A percentile compares a stretch with the other conserved stretches of the same genome.
These are phyloP conservation scores for Channallabes apus DNA, from an alignment of 2,797 vertebrate genomes.

Conservation along the genomic window DNA sequence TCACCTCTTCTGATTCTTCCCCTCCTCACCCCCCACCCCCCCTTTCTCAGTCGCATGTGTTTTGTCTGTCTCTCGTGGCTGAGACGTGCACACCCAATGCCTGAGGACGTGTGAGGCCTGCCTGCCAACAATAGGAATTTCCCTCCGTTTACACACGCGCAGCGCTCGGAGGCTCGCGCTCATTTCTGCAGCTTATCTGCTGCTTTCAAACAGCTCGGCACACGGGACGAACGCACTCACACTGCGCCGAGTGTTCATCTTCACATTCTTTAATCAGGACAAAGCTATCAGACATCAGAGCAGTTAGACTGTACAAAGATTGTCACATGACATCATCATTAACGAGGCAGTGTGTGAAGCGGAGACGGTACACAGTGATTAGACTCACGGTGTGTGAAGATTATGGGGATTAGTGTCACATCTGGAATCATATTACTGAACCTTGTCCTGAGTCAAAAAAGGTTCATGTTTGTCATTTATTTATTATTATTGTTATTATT, in stretches of 20 bases:
- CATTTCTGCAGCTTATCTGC: conserved; percentile 47
- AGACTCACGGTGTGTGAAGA: no score
- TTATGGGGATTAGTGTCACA: neutral
- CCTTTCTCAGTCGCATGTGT: conserved; percentile 54
- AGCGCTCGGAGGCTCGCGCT: conserved; percentile 64
- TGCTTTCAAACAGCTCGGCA: conserved; percentile 30
- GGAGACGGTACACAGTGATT: neutral
- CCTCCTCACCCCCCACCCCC: conserved; percentile 45
- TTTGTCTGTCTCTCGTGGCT: conserved; percentile 71
- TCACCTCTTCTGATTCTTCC: conserved; percentile 37
- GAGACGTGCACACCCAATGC: conserved; percentile 70
- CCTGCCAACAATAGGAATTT: conserved; percentile 82
- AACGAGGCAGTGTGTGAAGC: neutral
- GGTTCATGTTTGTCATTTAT: no score
- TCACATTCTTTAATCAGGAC: neutral
- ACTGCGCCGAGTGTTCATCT: no score
- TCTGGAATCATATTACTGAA: neutral
- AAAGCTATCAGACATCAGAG: neutral
- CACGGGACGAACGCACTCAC: neutral
- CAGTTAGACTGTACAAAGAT: no score
- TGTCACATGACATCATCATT: neutral
- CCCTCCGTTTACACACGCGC: conserved; percentile 75
- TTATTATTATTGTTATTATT: no score
- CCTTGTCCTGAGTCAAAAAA: no score
- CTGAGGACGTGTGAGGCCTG: conserved; percentile 73